Evolutionary conservation across 1,140 invertebrate genomes (phyloP).

Genomic region (Pseudoatta argentina): DNA sequence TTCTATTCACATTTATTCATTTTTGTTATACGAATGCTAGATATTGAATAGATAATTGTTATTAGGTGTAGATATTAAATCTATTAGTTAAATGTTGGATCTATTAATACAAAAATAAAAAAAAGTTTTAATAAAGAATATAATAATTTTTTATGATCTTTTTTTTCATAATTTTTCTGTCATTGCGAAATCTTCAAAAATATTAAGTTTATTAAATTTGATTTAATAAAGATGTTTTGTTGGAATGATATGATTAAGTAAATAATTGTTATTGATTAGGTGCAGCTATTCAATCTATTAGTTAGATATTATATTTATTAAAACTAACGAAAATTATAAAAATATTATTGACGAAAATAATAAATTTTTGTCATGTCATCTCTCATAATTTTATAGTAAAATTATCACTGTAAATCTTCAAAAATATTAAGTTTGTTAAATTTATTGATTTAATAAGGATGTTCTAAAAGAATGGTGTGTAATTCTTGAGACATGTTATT

Average conservation of each 20-base stretch:
- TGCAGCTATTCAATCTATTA: no score
- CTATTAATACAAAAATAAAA: not conserved
- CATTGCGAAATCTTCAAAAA: not conserved
- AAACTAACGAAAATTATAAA: not conserved
- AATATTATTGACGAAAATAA: not conserved
- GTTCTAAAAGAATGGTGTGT: not conserved
- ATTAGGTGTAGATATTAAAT: not conserved
- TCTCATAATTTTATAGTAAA: not conserved
- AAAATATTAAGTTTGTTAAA: not conserved
- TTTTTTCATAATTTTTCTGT: not conserved
- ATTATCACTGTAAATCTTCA: not conserved
- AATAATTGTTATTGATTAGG: no score
- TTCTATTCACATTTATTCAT: not conserved
- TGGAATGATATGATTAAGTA: not conserved
- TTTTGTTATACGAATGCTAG: not conserved
- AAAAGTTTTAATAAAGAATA: not conserved
- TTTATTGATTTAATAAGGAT: constrained; percentile 3
- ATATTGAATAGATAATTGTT: not conserved
- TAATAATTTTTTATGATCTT: not conserved
- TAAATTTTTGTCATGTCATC: not conserved
- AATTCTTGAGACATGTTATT: not conserved
- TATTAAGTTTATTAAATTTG: not conserved
- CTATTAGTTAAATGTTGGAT: not conserved
- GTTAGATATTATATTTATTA: not conserved
- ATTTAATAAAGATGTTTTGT: constrained; percentile 7